These are phyloP conservation scores for Caranx melampygus DNA, from an alignment of 2,113 vertebrate genomes.

Conservation along the genomic window DNA sequence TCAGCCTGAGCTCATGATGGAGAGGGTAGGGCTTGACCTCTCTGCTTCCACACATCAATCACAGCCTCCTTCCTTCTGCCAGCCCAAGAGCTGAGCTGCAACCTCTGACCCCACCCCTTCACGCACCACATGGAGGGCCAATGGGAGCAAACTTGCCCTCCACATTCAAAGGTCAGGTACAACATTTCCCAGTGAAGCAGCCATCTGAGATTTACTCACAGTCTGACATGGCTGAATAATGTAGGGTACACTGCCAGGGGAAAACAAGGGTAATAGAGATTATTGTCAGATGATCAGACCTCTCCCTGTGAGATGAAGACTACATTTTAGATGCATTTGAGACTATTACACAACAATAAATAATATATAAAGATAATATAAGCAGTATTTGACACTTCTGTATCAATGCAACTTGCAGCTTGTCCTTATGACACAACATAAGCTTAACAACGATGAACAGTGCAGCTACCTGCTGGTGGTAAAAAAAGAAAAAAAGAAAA, in stretches of 20 bases:
- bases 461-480: no score
- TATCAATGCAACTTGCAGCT: no score
- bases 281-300: conserved; percentile 10
- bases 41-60: conserved; percentile 68
- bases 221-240: conserved; percentile 58
- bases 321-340: neutral
- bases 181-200: conserved; percentile 53
- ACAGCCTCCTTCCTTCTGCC: conserved; percentile 57
- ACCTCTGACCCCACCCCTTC: conserved; percentile 66
- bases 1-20: conserved; percentile 58
- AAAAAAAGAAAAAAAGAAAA: no score
- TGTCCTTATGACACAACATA: no score
- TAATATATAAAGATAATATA: no score
- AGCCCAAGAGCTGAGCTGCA: conserved; percentile 38
- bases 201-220: conserved; percentile 50
- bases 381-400: no score
- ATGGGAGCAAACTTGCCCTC: conserved; percentile 51
- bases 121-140: conserved; percentile 55
- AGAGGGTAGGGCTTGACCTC: conserved; percentile 49
- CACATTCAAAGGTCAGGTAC: conserved; percentile 55
- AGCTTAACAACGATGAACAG: no score
- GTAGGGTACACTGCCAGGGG: neutral
- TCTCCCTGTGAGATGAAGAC: conserved; percentile 13
- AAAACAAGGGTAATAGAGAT: conserved; percentile 24
- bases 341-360: conserved; percentile 9